Percentiles rank a stretch among this genome's conserved stretches.
These are phyloP conservation scores for Schizothorax lantsangensis DNA, from an alignment of 2,797 vertebrate species.

Conservation along the genomic window DNA sequence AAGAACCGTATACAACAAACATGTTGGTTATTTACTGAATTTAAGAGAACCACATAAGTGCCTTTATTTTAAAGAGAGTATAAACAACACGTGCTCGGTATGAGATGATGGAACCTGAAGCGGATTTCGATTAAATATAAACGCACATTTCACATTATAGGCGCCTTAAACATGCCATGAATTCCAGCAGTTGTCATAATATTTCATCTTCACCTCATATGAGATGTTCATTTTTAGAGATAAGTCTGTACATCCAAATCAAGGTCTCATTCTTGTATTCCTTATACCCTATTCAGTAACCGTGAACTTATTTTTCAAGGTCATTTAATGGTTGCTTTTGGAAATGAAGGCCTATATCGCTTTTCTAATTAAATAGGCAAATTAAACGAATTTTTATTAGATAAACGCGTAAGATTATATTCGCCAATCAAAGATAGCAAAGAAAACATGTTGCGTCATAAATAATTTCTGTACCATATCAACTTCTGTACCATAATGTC, in stretches of 20 bases:
- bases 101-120: neutral
- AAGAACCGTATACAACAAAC: neutral
- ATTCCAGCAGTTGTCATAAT: neutral
- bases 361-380: neutral
- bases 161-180: neutral
- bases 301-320: constrained; percentile 22
- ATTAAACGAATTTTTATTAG: neutral
- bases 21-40: neutral
- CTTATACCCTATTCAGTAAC: neutral
- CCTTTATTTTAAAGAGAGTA: neutral
- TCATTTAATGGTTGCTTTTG: constrained; percentile 37
- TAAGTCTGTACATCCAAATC: neutral
- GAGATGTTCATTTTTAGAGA: neutral
- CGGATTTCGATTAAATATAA: constrained; percentile 1
- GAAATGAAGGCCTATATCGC: constrained; percentile 16
- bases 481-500: neutral
- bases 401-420: neutral
- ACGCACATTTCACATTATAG: neutral
- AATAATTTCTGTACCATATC: neutral
- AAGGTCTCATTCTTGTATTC: neutral
- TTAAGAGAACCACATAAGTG: neutral
- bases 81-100: neutral
- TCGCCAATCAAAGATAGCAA: neutral
- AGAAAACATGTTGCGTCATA: neutral
- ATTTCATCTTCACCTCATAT: constrained; percentile 10